A percentile compares a stretch with the other conserved stretches of the same genome.
phyloP scores from a whole-genome alignment of 2,797 vertebrate genomes.

The Gadopsis marmoratus region DNA sequence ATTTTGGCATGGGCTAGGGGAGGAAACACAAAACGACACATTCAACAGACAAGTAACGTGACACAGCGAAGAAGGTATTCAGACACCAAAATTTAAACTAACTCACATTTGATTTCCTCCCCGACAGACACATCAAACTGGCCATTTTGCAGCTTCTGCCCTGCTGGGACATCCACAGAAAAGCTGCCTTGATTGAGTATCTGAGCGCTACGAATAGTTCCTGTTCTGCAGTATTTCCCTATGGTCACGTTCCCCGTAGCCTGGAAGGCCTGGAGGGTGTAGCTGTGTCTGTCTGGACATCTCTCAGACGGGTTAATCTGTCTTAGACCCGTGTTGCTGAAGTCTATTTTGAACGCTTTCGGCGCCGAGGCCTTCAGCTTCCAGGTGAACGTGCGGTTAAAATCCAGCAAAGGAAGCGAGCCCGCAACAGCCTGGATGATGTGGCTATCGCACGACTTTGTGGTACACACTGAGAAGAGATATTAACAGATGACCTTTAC shows the following conservation, averaged over 20 bases:
- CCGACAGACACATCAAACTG: slow-evolving; percentile 67
- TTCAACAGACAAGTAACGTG: not conserved
- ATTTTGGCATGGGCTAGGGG: slow-evolving; percentile 88
- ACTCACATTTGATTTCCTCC: slow-evolving; percentile 73
- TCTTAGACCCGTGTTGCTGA: slow-evolving; percentile 79
- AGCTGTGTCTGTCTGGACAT: slow-evolving; percentile 85
- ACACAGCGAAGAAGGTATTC: not conserved
- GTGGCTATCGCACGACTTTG: slow-evolving; percentile 80
- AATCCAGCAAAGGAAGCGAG: slow-evolving; percentile 59
- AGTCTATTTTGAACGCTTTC: slow-evolving; percentile 81
- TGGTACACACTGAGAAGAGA: slow-evolving; percentile 69
- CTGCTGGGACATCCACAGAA: slow-evolving; percentile 75
- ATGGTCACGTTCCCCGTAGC: slow-evolving; percentile 37
- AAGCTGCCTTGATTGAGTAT: slow-evolving; percentile 66
- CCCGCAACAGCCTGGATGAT: slow-evolving; percentile 72
- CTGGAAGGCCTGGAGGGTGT: slow-evolving; percentile 75
- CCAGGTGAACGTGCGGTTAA: slow-evolving; percentile 90
- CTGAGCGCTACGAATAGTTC: slow-evolving; percentile 61
- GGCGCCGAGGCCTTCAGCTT: slow-evolving; percentile 67
- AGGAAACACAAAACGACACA: not conserved
- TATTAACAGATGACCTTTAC: not conserved
- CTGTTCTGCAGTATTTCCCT: slow-evolving; percentile 77
- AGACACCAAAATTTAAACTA: not conserved
- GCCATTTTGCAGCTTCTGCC: slow-evolving; percentile 51
- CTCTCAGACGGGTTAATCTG: slow-evolving; percentile 83